Conservation (phyloP, 23 tunicate genomes). For the Trididemnum nubilum region DNA sequence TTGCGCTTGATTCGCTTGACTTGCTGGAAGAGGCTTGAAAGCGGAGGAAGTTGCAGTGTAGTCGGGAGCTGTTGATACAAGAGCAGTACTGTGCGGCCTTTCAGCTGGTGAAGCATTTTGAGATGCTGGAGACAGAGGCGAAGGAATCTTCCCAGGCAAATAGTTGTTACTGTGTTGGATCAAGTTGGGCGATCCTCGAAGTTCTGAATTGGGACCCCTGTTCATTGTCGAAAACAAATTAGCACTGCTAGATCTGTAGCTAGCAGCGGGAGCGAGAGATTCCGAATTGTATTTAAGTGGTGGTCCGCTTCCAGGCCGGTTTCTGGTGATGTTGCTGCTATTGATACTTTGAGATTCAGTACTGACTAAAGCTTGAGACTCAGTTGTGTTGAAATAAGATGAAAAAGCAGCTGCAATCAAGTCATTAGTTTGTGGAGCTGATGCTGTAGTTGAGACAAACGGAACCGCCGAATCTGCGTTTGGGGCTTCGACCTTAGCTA, state of each 20-base stretch:
- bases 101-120: slow-evolving; percentile 19
- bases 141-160: not conserved
- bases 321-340: not conserved
- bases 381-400: not conserved
- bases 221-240: not conserved
- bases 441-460: slow-evolving; percentile 1
- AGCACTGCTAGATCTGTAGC: slow-evolving; percentile 38
- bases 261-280: not conserved
- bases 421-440: slow-evolving; percentile 19
- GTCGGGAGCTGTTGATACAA: slow-evolving; percentile 11
- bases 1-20: not conserved
- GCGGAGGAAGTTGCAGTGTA: slow-evolving; percentile 42
- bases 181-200: slow-evolving; percentile 1
- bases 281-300: slow-evolving; percentile 1
- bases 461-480: slow-evolving; percentile 13
- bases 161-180: not conserved
- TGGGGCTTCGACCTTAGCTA: slow-evolving; percentile 9
- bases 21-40: slow-evolving; percentile 53
- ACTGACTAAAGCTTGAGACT: not conserved
- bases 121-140: slow-evolving; percentile 13
- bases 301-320: slow-evolving; percentile 34
- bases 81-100: slow-evolving; percentile 2
- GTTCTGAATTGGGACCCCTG: not conserved
- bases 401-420: slow-evolving; percentile 8
- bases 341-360: not conserved